These are phyloP conservation scores for Bolinopsis microptera DNA, from an alignment of 37 sponge, comb jelly and placozoan genomes.

Conservation along the genomic window DNA sequence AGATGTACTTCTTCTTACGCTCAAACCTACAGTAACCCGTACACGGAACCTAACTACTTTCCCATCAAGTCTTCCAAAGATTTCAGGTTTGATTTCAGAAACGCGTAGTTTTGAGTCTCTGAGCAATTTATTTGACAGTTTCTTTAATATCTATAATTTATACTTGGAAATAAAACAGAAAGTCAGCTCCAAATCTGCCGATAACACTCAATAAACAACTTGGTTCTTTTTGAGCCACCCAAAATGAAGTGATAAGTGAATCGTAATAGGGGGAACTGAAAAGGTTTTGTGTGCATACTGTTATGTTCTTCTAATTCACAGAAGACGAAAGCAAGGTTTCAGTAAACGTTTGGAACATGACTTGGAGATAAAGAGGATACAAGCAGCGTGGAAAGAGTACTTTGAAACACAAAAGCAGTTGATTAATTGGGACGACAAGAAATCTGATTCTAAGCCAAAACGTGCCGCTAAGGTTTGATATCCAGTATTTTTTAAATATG, in stretches of 20 bases:
- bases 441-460: not conserved
- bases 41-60: not conserved
- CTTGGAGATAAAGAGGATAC: not conserved
- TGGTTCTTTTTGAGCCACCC: too few species aligned
- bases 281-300: too few species aligned
- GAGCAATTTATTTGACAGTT: too few species aligned
- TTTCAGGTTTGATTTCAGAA: not conserved
- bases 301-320: too few species aligned
- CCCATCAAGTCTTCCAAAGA: not conserved
- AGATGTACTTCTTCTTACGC: not conserved
- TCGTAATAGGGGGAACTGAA: too few species aligned
- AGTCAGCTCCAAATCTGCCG: too few species aligned
- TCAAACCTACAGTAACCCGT: not conserved
- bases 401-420: not conserved
- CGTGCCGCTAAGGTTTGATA: not conserved
- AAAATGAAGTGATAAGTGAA: too few species aligned
- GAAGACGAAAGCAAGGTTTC: not conserved
- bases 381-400: constrained; percentile 26
- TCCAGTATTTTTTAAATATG: too few species aligned
- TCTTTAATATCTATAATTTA: too few species aligned
- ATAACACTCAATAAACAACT: too few species aligned
- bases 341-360: constrained; percentile 29
- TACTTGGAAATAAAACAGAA: too few species aligned
- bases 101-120: too few species aligned
- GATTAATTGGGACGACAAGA: not conserved